These are phyloP conservation scores for Malthinus flaveolus DNA, from an alignment of 2,888 invertebrate species.

Conservation along the genomic window DNA sequence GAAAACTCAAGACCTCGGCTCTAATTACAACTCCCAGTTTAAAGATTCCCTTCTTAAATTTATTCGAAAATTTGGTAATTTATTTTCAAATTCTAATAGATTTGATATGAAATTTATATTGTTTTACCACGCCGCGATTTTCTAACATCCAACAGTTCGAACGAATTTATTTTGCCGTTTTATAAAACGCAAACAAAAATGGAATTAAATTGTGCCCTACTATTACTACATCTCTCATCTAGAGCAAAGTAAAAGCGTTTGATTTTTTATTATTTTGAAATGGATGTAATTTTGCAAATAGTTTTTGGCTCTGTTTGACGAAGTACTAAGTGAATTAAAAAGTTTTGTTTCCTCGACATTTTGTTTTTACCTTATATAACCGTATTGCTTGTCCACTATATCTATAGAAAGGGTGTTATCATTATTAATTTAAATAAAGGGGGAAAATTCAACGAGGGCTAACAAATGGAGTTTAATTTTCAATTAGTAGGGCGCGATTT, in stretches of 20 bases:
- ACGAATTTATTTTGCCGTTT: conserved; percentile 14
- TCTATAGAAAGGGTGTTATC: conserved; percentile 17
- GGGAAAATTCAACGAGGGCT: conserved; percentile 11
- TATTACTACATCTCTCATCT: too few species aligned
- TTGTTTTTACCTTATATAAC: conserved; percentile 1
- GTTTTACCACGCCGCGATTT: too few species aligned
- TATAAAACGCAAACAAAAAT: conserved; percentile 14
- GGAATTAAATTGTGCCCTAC: conserved; percentile 14
- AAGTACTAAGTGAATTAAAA: conserved; percentile 14
- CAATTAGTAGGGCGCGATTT: conserved; percentile 17
- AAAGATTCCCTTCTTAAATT: too few species aligned
- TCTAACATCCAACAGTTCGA: too few species aligned
- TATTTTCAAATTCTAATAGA: too few species aligned
- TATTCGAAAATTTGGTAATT: too few species aligned
- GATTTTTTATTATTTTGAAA: conserved; percentile 12
- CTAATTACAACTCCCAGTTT: too few species aligned
- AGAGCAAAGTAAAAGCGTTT: conserved; percentile 2
- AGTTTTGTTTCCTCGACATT: conserved; percentile 4
- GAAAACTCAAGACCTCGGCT: too few species aligned
- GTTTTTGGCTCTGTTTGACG: conserved; percentile 5
- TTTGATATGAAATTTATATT: too few species aligned
- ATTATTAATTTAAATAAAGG: conserved; percentile 19
- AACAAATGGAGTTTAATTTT: conserved; percentile 23
- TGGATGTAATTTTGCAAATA: conserved; percentile 9
- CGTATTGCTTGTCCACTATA: conserved; percentile 5